Evolutionary conservation across 2,113 vertebrate genomes (phyloP).

Genomic region (human): DNA sequence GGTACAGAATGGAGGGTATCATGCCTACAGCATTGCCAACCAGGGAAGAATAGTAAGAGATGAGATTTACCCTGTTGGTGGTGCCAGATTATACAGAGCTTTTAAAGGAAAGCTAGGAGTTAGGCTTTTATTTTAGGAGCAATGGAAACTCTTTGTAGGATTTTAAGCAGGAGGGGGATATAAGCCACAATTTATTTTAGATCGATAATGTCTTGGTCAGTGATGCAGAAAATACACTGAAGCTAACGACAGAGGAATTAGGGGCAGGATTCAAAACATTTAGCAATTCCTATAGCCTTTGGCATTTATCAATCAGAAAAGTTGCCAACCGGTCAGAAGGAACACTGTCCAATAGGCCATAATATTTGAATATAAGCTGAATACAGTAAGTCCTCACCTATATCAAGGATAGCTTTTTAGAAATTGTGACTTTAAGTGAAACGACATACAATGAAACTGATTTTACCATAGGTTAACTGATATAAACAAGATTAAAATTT

Average conservation of each 20-base stretch:
- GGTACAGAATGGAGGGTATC: not conserved
- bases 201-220: not conserved
- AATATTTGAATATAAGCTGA: not conserved
- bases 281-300: not conserved
- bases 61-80: not conserved
- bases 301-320: not conserved
- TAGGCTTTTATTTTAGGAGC: not conserved
- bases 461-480: not conserved
- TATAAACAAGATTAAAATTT: not conserved
- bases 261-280: not conserved
- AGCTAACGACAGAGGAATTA: not conserved
- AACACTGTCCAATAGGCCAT: not conserved
- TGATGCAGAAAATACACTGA: not conserved
- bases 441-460: not conserved
- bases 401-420: not conserved
- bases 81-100: not conserved
- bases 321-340: not conserved
- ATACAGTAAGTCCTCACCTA: not conserved
- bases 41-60: not conserved
- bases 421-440: not conserved
- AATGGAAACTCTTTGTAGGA: not conserved
- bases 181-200: not conserved
- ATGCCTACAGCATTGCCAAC: accelerated
- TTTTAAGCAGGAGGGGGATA: conserved; percentile 3
- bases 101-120: not conserved